Conservation (phyloP, 2,888 invertebrate genomes). For the Scelioninae gen. 1 region DNA sequence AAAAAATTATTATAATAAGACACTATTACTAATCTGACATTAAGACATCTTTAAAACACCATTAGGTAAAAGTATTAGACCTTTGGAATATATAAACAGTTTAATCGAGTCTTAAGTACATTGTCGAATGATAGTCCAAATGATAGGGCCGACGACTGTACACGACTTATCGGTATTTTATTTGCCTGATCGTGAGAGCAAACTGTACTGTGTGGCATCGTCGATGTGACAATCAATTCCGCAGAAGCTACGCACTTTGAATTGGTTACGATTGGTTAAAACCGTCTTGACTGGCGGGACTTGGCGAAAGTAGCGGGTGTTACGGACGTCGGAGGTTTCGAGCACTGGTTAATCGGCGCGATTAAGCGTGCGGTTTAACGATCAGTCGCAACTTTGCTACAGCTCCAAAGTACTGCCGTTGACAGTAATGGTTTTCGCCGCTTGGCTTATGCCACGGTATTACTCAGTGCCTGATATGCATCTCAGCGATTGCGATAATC, state of each 20-base stretch:
- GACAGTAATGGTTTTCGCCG: slow-evolving; percentile 68
- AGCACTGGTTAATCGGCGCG: slow-evolving; percentile 71
- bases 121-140: slow-evolving; percentile 13
- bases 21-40: no score
- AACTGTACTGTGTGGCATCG: slow-evolving; percentile 9
- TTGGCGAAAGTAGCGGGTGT: slow-evolving; percentile 65
- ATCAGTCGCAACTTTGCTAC: slow-evolving; percentile 64
- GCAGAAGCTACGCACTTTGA: slow-evolving; percentile 30
- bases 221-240: slow-evolving; percentile 42
- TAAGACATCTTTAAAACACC: no score
- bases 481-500: slow-evolving; percentile 55
- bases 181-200: neutral
- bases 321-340: slow-evolving; percentile 57
- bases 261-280: slow-evolving; percentile 30
- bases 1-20: no score
- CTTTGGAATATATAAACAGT: neutral
- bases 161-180: slow-evolving; percentile 10
- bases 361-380: slow-evolving; percentile 72
- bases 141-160: neutral
- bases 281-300: slow-evolving; percentile 28
- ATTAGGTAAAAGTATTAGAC: no score
- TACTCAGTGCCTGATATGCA: slow-evolving; percentile 68
- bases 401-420: slow-evolving; percentile 63
- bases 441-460: slow-evolving; percentile 53
- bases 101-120: slow-evolving; percentile 15